These are phyloP conservation scores for Stegastes partitus DNA, from an alignment of 2,113 vertebrate genomes.

Conservation along the genomic window DNA sequence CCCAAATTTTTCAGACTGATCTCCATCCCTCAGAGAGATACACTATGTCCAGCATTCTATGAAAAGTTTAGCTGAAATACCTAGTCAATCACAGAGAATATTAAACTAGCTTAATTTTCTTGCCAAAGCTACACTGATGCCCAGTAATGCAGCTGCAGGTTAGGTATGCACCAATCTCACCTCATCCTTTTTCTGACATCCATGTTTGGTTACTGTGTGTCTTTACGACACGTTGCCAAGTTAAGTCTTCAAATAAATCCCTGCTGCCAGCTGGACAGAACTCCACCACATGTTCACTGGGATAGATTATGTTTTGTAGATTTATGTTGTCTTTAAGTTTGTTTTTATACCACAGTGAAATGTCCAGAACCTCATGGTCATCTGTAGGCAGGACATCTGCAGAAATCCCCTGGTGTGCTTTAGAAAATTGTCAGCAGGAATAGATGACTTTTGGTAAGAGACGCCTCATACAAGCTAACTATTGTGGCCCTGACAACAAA, in stretches of 20 bases:
- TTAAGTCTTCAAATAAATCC: conserved; percentile 3
- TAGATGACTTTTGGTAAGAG: conserved; percentile 1
- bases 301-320: conserved; percentile 24
- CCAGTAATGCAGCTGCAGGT: background rate
- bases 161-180: background rate
- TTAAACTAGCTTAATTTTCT: conserved; percentile 1
- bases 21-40: background rate
- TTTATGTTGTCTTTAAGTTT: conserved; percentile 14
- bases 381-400: background rate
- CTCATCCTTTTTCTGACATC: conserved; percentile 6
- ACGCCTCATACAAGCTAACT: background rate
- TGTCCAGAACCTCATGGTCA: background rate
- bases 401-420: background rate
- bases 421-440: background rate
- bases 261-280: background rate
- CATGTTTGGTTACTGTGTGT: conserved; percentile 11
- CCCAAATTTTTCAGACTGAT: conserved; percentile 3
- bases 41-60: background rate
- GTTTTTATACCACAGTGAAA: conserved; percentile 6
- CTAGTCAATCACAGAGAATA: background rate
- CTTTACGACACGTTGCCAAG: background rate
- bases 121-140: background rate
- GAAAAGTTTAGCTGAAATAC: background rate
- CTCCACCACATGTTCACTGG: background rate
- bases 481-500: background rate